Percentiles rank a stretch among this genome's conserved stretches.
Conservation (phyloP, 1,140 invertebrate genomes). For the Caligus rogercresseyi region DNA sequence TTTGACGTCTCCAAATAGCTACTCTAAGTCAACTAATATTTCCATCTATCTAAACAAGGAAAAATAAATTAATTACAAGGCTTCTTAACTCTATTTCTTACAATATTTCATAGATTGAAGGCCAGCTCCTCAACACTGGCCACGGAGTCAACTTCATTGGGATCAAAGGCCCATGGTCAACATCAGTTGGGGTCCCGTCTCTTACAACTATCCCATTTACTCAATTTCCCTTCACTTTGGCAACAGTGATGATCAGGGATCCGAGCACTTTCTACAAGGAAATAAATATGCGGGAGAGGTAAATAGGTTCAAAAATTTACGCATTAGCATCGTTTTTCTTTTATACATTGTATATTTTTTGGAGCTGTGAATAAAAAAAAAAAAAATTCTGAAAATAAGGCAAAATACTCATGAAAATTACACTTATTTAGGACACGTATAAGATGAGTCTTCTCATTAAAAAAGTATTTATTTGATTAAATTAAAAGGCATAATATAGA, state of each 20-base stretch:
- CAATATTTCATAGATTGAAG: slow-evolving; percentile 56
- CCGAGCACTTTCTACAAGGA: slow-evolving; percentile 76
- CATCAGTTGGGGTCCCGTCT: slow-evolving; percentile 78
- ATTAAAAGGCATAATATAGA: no score
- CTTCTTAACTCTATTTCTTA: no score
- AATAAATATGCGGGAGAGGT: slow-evolving; percentile 86
- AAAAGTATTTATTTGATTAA: no score
- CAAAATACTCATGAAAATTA: no score
- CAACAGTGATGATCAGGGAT: slow-evolving; percentile 59
- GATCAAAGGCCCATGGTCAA: slow-evolving; percentile 44
- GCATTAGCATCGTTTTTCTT: no score
- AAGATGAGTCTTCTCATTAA: no score
- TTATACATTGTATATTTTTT: no score
- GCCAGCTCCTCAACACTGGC: slow-evolving; percentile 68
- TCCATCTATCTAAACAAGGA: no score
- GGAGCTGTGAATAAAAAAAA: neutral
- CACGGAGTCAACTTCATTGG: slow-evolving; percentile 36
- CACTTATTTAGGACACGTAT: no score
- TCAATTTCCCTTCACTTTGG: slow-evolving; percentile 91
- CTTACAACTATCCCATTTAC: slow-evolving; percentile 85
- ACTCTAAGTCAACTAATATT: no score
- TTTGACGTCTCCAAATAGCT: no score
- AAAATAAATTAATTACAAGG: no score
- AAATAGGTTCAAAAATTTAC: slow-evolving; percentile 28
- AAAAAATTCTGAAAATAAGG: neutral